Percentiles rank a stretch among this genome's conserved stretches.
These are phyloP conservation scores for Proctacanthus coquilletti DNA, from an alignment of 1,140 invertebrate genomes.

Conservation along the genomic window DNA sequence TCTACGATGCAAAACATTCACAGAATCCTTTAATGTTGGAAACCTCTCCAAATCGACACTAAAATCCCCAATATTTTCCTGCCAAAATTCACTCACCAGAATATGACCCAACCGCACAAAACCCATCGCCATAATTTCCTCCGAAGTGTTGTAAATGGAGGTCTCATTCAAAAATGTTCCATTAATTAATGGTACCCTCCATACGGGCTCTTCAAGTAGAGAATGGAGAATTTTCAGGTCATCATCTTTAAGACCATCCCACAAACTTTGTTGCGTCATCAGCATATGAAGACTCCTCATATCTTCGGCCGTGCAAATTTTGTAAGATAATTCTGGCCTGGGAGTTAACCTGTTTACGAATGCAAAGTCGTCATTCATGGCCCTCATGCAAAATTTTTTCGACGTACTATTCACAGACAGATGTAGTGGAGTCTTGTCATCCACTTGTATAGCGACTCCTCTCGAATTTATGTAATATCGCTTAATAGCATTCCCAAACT, in stretches of 20 bases:
- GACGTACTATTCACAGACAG: slow-evolving; percentile 51
- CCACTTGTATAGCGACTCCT: slow-evolving; percentile 63
- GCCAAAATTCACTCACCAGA: slow-evolving; percentile 71
- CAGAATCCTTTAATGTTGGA: slow-evolving; percentile 55
- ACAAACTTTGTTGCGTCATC: slow-evolving; percentile 54
- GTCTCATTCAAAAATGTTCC: slow-evolving; percentile 43
- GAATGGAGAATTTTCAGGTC: slow-evolving; percentile 58
- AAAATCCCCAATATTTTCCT: slow-evolving; percentile 63
- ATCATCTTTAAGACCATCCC: slow-evolving; percentile 62
- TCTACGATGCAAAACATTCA: slow-evolving; percentile 63
- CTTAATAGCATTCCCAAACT: slow-evolving; percentile 67
- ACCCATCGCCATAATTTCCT: slow-evolving; percentile 57
- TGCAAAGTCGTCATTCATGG: slow-evolving; percentile 59
- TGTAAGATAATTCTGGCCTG: slow-evolving; percentile 59
- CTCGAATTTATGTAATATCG: slow-evolving; percentile 72
- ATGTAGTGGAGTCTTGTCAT: slow-evolving; percentile 60
- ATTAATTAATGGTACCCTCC: slow-evolving; percentile 59
- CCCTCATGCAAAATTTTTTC: slow-evolving; percentile 56
- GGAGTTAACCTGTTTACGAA: slow-evolving; percentile 50
- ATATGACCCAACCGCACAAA: slow-evolving; percentile 66
- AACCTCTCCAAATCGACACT: slow-evolving; percentile 54
- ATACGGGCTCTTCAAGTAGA: slow-evolving; percentile 63
- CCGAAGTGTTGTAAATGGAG: slow-evolving; percentile 64
- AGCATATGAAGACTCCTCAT: slow-evolving; percentile 56
- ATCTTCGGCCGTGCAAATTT: slow-evolving; percentile 65